Percentiles rank a stretch among this genome's conserved stretches.
These are phyloP conservation scores for Parthenolecanium corni DNA, from an alignment of 2,888 invertebrate species.

Conservation along the genomic window DNA sequence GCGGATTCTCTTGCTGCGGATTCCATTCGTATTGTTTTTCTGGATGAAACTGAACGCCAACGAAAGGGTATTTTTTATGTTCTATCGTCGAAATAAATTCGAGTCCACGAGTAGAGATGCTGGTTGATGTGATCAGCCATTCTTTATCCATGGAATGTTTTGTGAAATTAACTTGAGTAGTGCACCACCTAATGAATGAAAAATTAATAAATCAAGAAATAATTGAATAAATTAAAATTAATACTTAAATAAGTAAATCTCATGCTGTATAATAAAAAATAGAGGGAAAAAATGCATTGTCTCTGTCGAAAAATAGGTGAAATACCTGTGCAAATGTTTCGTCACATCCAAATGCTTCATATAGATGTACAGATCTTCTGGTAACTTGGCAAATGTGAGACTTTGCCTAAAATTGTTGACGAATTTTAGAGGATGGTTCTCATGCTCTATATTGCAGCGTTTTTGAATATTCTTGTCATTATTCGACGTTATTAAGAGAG, in stretches of 20 bases:
- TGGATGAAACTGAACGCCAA: slow-evolving; percentile 31
- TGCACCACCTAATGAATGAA: slow-evolving; percentile 9
- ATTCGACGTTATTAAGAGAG: slow-evolving; percentile 46
- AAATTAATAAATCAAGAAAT: no score
- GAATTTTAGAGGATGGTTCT: slow-evolving; percentile 3
- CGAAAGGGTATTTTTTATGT: slow-evolving; percentile 29
- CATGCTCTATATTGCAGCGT: neutral
- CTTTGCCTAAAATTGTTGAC: neutral
- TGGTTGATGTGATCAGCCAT: slow-evolving; percentile 4
- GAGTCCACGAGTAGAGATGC: slow-evolving; percentile 10
- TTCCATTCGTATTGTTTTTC: slow-evolving; percentile 28
- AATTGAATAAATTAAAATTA: no score
- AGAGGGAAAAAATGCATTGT: no score
- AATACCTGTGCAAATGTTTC: neutral
- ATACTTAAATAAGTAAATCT: no score
- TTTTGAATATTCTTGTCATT: slow-evolving; percentile 1
- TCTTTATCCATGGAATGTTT: neutral
- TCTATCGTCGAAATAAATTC: slow-evolving; percentile 31
- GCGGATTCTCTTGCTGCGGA: slow-evolving; percentile 6
- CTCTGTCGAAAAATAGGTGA: no score
- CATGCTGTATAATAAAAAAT: no score
- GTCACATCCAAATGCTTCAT: neutral
- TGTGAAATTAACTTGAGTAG: neutral
- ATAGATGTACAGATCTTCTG: neutral
- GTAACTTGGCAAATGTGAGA: neutral